Conservation (phyloP, 2,797 vertebrate genomes). For the Limnodromus scolopaceus region DNA sequence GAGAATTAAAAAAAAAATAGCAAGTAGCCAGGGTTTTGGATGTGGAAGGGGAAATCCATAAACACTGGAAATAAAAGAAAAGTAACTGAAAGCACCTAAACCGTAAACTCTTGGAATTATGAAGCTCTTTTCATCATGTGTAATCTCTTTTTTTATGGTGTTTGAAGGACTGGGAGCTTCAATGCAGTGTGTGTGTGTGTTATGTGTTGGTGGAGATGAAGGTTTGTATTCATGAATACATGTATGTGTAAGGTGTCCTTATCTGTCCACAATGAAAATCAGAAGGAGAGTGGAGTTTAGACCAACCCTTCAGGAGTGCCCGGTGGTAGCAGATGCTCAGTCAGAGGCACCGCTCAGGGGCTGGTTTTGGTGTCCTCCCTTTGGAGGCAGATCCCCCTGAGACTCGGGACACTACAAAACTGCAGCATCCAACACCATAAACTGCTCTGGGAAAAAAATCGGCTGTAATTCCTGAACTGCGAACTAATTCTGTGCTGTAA, state of each 20-base stretch:
- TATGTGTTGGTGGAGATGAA: not conserved
- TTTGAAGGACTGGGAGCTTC: not conserved
- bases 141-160: not conserved
- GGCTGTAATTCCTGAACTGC: not conserved
- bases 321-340: not conserved
- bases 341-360: not conserved
- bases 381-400: not conserved
- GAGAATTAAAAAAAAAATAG: not conserved
- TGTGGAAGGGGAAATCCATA: not conserved
- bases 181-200: not conserved
- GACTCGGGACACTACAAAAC: not conserved
- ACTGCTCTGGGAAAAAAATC: not conserved
- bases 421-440: not conserved
- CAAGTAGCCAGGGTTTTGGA: not conserved
- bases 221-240: not conserved
- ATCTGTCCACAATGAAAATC: not conserved
- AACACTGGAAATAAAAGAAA: not conserved
- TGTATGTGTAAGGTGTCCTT: not conserved
- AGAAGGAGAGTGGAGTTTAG: not conserved
- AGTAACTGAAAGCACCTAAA: not conserved
- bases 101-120: not conserved
- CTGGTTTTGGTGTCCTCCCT: not conserved
- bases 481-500: not conserved
- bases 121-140: not conserved
- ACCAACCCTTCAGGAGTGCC: not conserved